Evolutionary conservation across 2,113 vertebrate genomes (phyloP).

Genomic region (Elephas maximus): DNA sequence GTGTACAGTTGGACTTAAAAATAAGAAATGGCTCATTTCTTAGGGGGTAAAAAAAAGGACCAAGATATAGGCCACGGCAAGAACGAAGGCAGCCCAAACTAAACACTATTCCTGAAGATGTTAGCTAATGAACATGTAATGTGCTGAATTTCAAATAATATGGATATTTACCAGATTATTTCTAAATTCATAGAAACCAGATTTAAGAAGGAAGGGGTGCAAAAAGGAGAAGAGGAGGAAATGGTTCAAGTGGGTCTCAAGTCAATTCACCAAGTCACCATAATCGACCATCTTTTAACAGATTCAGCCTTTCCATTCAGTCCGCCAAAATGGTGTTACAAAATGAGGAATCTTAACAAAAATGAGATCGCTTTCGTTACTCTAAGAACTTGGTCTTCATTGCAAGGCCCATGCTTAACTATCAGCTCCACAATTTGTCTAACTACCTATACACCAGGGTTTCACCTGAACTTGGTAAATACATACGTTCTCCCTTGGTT

Average conservation of each 20-base stretch:
- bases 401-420: neutral
- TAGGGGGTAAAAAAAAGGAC: neutral
- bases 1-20: slow-evolving; percentile 39
- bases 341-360: slow-evolving; percentile 25
- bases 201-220: neutral
- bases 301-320: neutral
- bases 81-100: slow-evolving; percentile 46
- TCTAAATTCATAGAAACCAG: neutral
- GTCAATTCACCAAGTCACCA: neutral
- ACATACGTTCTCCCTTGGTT: neutral
- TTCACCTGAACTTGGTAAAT: slow-evolving; percentile 25
- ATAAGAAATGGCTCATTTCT: slow-evolving; percentile 29
- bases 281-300: slow-evolving; percentile 32
- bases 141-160: slow-evolving; percentile 41
- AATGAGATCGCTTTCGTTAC: neutral
- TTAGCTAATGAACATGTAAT: slow-evolving; percentile 30
- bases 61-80: neutral
- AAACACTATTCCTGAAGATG: slow-evolving; percentile 32
- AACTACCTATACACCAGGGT: neutral
- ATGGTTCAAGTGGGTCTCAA: neutral
- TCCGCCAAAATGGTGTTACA: neutral
- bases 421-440: neutral
- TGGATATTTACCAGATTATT: neutral
- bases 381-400: slow-evolving; percentile 13
- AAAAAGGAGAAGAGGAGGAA: neutral